phyloP scores from a whole-genome alignment of 2,797 vertebrate genomes.

The Hippopotamyrus pictus region DNA sequence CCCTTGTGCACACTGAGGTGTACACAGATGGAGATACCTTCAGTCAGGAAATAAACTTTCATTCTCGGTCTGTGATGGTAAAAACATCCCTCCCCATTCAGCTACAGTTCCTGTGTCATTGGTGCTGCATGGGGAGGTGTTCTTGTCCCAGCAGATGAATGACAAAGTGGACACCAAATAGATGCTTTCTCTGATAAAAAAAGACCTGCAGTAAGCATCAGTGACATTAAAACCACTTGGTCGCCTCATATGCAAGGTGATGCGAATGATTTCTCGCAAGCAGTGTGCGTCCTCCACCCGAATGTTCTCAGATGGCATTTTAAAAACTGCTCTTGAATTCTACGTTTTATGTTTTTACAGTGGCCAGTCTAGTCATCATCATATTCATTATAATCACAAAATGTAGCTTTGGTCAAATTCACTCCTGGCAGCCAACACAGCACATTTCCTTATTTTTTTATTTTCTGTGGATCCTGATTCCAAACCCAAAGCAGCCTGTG shows the following conservation, averaged over 20 bases:
- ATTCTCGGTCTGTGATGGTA: neutral
- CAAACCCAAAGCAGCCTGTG: slow-evolving; percentile 26
- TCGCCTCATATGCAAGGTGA: neutral
- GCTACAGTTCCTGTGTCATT: neutral
- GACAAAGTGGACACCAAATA: neutral
- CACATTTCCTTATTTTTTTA: neutral
- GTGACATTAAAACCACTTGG: neutral
- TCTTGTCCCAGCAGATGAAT: neutral
- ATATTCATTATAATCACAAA: slow-evolving; percentile 2
- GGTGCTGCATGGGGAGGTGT: neutral
- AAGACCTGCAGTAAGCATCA: neutral
- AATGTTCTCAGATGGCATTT: neutral
- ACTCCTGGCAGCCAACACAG: neutral
- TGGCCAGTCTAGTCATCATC: neutral
- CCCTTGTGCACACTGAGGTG: neutral
- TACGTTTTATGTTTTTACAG: slow-evolving; percentile 15
- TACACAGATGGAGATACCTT: neutral
- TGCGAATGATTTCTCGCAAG: neutral
- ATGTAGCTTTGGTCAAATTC: neutral
- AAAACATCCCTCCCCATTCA: neutral
- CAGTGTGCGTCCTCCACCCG: neutral
- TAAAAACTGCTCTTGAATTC: slow-evolving; percentile 18
- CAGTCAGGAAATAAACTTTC: neutral
- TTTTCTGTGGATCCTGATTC: slow-evolving; percentile 25
- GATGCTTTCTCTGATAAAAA: neutral